Conservation (phyloP, 2,888 invertebrate species). For the Chironomus riparius region DNA sequence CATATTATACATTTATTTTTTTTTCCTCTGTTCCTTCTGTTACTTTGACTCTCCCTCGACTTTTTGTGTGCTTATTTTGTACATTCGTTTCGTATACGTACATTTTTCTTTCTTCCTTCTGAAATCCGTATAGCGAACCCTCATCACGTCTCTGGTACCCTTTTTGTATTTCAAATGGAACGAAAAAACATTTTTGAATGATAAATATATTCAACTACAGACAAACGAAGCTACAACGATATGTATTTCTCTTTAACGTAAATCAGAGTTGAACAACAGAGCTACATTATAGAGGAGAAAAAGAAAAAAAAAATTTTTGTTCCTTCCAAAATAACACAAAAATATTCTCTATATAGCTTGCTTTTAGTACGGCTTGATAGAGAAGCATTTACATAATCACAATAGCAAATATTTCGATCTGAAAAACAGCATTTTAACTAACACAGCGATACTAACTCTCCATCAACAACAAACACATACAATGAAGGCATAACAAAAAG, state of each 20-base stretch:
- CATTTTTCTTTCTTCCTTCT: neutral
- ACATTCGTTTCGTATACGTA: neutral
- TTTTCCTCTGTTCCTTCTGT: conserved; percentile 1
- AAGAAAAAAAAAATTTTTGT: neutral
- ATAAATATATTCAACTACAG: conserved; percentile 26
- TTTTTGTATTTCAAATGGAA: conserved; percentile 27
- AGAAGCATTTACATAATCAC: conserved; percentile 27
- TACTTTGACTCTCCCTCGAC: conserved; percentile 7
- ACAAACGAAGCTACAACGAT: neutral
- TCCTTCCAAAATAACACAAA: neutral
- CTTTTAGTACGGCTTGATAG: neutral
- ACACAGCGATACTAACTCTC: neutral
- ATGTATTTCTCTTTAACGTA: conserved; percentile 5
- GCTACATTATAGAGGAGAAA: neutral
- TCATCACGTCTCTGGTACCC: conserved; percentile 28
- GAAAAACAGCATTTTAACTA: conserved; percentile 24
- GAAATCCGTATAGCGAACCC: conserved; percentile 21
- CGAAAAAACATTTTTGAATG: conserved; percentile 24
- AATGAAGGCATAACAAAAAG: neutral
- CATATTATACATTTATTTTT: neutral
- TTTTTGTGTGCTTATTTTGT: neutral
- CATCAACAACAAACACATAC: neutral
- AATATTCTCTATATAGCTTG: conserved; percentile 7
- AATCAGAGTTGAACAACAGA: conserved; percentile 21
- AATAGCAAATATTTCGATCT: conserved; percentile 27